A percentile compares a stretch with the other conserved stretches of the same genome.
phyloP scores from a whole-genome alignment of 1,140 invertebrate species.

The Procambarus clarkii region DNA sequence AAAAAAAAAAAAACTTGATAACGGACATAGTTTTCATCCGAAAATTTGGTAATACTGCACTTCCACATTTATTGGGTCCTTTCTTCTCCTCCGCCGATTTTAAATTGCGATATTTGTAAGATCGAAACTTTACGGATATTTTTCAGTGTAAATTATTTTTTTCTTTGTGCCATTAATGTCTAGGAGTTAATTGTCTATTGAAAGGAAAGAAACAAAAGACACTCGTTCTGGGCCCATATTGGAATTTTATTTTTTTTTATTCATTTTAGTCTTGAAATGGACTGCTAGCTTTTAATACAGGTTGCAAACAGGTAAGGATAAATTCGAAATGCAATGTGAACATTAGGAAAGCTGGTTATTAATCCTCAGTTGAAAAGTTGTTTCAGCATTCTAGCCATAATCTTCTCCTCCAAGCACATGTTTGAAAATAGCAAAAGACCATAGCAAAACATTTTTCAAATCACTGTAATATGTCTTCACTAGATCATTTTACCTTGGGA shows the following conservation, averaged over 20 bases:
- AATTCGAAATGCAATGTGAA: neutral
- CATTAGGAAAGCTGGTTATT: neutral
- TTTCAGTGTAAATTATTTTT: neutral
- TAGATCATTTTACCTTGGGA: slow-evolving; percentile 18
- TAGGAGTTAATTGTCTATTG: neutral
- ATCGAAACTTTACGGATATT: neutral
- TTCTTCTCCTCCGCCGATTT: neutral
- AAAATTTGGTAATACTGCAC: too few species aligned
- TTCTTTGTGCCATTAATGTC: neutral
- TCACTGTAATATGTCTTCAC: neutral
- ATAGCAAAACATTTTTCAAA: slow-evolving; percentile 14
- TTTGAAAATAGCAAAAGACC: neutral
- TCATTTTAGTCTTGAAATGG: too few species aligned
- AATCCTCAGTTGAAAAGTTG: neutral
- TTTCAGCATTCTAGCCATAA: slow-evolving; percentile 12
- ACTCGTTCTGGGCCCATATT: too few species aligned
- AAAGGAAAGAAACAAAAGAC: too few species aligned
- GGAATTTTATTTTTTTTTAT: too few species aligned
- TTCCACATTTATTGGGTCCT: too few species aligned
- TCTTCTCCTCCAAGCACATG: neutral
- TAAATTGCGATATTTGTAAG: slow-evolving; percentile 6
- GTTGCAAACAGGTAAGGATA: neutral
- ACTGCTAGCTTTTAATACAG: neutral
- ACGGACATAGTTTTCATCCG: too few species aligned
- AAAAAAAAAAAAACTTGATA: too few species aligned